phyloP scores from a whole-genome alignment of 2,888 invertebrate species.

The Ligdia adustata region DNA sequence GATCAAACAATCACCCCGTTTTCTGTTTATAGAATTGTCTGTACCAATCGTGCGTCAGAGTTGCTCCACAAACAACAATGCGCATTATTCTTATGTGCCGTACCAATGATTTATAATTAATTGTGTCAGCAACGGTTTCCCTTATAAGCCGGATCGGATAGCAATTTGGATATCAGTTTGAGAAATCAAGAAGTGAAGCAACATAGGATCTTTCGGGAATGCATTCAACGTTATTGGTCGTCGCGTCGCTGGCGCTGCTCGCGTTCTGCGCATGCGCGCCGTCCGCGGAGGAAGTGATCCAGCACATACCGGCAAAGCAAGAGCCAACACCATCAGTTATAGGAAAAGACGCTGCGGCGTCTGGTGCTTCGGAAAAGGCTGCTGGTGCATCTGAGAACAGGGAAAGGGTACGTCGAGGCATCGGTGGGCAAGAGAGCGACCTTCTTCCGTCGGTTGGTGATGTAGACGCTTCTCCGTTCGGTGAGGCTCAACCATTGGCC shows the following conservation, averaged over 20 bases:
- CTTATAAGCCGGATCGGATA: constrained; percentile 54
- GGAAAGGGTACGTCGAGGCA: constrained; percentile 57
- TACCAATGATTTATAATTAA: constrained; percentile 62
- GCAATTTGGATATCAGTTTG: constrained; percentile 42
- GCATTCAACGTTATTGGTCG: constrained; percentile 72
- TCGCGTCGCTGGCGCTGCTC: constrained; percentile 73
- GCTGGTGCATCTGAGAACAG: constrained; percentile 61
- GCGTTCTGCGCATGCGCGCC: constrained; percentile 71
- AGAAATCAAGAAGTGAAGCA: constrained; percentile 50
- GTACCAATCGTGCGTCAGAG: constrained; percentile 62
- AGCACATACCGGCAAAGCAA: constrained; percentile 70
- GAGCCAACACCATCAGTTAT: constrained; percentile 76
- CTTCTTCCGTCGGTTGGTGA: constrained; percentile 64
- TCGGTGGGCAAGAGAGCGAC: constrained; percentile 68
- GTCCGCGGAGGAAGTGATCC: constrained; percentile 65
- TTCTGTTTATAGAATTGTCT: constrained; percentile 51
- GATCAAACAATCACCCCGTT: constrained; percentile 58
- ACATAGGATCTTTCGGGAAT: constrained; percentile 74
- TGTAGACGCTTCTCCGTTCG: constrained; percentile 66
- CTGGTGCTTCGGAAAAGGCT: constrained; percentile 74
- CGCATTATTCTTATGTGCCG: constrained; percentile 58
- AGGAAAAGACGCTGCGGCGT: constrained; percentile 66
- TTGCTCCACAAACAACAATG: constrained; percentile 60
- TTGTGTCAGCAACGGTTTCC: constrained; percentile 59
- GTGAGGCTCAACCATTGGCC: constrained; percentile 56